A percentile compares a stretch with the other conserved stretches of the same genome.
phyloP scores from a whole-genome alignment of 2,797 vertebrate genomes.

The Rhodeus uyekii region DNA sequence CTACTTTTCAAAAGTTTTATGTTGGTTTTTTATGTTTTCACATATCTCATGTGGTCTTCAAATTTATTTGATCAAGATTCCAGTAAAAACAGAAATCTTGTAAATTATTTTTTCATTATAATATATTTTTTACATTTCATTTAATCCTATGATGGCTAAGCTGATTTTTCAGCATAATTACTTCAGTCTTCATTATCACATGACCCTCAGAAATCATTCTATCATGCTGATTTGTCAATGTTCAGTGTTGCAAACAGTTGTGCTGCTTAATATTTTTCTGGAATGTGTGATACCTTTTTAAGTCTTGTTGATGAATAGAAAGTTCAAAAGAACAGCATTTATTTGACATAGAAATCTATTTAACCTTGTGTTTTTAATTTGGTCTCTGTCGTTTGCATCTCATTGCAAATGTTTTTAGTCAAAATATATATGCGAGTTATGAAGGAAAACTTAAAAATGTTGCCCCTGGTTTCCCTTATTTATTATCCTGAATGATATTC shows the following conservation, averaged over 20 bases:
- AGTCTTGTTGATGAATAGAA: background rate
- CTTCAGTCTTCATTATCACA: background rate
- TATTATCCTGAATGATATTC: background rate
- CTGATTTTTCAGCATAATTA: background rate
- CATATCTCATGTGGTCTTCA: background rate
- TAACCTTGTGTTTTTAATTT: too few species aligned
- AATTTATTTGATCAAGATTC: background rate
- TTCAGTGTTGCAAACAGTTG: background rate
- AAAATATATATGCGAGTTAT: background rate
- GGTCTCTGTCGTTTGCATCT: background rate
- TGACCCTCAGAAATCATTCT: background rate
- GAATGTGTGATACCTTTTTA: background rate
- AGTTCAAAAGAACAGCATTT: too few species aligned
- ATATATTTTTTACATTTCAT: background rate
- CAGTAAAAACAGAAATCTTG: background rate
- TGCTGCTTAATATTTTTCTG: background rate
- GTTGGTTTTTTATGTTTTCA: background rate
- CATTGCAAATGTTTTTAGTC: background rate
- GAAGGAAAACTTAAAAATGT: background rate
- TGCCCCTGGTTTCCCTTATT: background rate
- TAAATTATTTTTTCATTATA: background rate
- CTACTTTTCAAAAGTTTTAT: background rate
- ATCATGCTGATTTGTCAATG: background rate
- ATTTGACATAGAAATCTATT: too few species aligned
- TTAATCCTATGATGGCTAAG: background rate